phyloP scores from a whole-genome alignment of 1,140 invertebrate species.

The Batillaria attramentaria region DNA sequence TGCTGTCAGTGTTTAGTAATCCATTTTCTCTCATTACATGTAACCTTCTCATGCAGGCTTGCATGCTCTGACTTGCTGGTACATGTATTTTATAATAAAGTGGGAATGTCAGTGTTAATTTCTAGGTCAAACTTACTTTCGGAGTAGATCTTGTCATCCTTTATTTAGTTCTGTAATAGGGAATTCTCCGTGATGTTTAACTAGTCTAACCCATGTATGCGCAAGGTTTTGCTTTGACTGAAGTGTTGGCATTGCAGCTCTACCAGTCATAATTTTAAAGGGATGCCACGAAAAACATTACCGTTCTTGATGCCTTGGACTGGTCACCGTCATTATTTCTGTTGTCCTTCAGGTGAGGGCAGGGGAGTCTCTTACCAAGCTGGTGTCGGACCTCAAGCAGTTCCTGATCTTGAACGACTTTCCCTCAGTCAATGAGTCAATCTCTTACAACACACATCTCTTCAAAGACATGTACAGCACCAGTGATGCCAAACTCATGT shows the following conservation, averaged over 20 bases:
- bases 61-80: too few relatives aligned
- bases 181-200: too few relatives aligned
- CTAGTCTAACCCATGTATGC: too few relatives aligned
- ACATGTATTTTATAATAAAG: too few relatives aligned
- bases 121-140: too few relatives aligned
- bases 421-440: constrained; percentile 96
- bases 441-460: constrained; percentile 90
- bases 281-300: neutral
- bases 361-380: constrained; percentile 95
- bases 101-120: too few relatives aligned
- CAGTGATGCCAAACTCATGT: constrained; percentile 94
- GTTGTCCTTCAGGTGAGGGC: constrained; percentile 81
- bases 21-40: too few relatives aligned
- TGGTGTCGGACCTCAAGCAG: constrained; percentile 96
- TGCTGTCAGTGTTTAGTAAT: neutral
- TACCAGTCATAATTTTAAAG: neutral
- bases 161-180: too few relatives aligned
- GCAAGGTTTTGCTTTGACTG: neutral
- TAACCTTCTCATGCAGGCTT: too few relatives aligned
- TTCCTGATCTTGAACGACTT: constrained; percentile 98
- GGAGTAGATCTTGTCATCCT: too few relatives aligned
- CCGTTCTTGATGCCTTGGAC: neutral
- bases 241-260: neutral
- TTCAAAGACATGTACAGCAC: constrained; percentile 91
- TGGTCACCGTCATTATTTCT: neutral